A percentile compares a stretch with the other conserved stretches of the same genome.
Evolutionary conservation across 2,797 vertebrate species (phyloP).

Genomic region (Clarias platycephalus): DNA sequence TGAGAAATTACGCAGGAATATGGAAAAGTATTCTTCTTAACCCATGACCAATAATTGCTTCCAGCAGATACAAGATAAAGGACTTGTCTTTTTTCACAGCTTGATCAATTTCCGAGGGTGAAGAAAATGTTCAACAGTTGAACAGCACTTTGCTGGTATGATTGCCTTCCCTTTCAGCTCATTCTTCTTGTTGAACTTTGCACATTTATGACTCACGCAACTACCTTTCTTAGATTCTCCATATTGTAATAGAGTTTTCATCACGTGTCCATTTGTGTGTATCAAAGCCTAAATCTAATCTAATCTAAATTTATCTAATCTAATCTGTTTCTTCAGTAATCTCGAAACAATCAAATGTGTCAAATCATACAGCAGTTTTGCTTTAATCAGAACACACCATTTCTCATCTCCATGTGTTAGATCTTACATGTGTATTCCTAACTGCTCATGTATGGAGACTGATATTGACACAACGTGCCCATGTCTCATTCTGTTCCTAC

Average conservation of each 20-base stretch:
- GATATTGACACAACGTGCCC: neutral
- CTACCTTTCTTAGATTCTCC: neutral
- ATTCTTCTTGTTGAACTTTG: neutral
- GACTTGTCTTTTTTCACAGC: slow-evolving; percentile 30
- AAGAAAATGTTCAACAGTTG: slow-evolving; percentile 39
- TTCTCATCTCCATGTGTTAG: neutral
- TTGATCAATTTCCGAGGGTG: slow-evolving; percentile 43
- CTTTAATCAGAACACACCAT: neutral
- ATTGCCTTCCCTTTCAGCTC: slow-evolving; percentile 4
- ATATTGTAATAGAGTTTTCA: neutral
- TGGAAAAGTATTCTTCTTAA: neutral
- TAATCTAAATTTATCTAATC: too few relatives aligned
- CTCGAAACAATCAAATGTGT: neutral
- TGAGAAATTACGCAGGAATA: slow-evolving; percentile 10
- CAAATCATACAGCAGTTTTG: neutral
- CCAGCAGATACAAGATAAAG: slow-evolving; percentile 10
- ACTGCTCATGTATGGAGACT: neutral
- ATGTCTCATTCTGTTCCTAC: neutral
- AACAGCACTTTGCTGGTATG: slow-evolving; percentile 38
- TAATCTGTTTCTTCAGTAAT: neutral
- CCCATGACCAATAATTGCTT: neutral
- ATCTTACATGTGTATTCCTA: neutral
- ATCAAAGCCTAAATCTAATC: neutral
- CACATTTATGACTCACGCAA: neutral
- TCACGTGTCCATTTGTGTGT: neutral